Percentiles rank a stretch among this genome's conserved stretches.
These are phyloP conservation scores for Dicrostonyx torquatus DNA, from an alignment of 2,797 vertebrate genomes.

Conservation along the genomic window DNA sequence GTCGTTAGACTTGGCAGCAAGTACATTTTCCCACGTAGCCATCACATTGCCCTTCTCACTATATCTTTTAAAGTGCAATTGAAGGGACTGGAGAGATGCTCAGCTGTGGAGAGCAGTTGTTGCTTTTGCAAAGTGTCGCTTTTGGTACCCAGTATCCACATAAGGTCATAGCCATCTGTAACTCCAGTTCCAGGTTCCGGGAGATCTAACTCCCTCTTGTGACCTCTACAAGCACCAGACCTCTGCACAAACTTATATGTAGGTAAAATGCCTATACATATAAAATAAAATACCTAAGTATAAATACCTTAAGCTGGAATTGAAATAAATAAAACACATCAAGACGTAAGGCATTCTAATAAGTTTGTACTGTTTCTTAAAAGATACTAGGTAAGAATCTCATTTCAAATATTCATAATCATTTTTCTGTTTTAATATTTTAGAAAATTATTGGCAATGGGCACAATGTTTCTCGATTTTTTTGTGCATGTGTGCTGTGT, in stretches of 20 bases:
- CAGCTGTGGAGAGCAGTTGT: neutral
- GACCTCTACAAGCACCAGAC: neutral
- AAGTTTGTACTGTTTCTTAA: neutral
- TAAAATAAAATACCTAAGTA: neutral
- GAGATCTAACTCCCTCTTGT: too few relatives aligned
- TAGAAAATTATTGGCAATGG: neutral
- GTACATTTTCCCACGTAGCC: neutral
- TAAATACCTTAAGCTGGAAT: neutral
- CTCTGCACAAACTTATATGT: too few relatives aligned
- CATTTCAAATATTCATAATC: conserved; percentile 13
- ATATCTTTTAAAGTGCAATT: neutral
- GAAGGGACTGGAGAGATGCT: neutral
- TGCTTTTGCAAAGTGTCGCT: neutral
- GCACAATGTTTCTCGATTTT: neutral
- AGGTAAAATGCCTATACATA: neutral
- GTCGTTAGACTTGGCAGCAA: neutral
- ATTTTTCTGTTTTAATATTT: conserved; percentile 2
- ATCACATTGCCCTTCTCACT: neutral
- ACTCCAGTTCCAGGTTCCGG: neutral
- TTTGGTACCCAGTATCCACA: neutral
- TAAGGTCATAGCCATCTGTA: neutral
- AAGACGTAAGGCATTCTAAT: neutral
- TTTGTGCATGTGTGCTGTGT: neutral
- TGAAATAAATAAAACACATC: neutral
- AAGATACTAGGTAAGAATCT: neutral